phyloP scores from a whole-genome alignment of 2,797 vertebrate species.

The Toxotes lorentzi region DNA sequence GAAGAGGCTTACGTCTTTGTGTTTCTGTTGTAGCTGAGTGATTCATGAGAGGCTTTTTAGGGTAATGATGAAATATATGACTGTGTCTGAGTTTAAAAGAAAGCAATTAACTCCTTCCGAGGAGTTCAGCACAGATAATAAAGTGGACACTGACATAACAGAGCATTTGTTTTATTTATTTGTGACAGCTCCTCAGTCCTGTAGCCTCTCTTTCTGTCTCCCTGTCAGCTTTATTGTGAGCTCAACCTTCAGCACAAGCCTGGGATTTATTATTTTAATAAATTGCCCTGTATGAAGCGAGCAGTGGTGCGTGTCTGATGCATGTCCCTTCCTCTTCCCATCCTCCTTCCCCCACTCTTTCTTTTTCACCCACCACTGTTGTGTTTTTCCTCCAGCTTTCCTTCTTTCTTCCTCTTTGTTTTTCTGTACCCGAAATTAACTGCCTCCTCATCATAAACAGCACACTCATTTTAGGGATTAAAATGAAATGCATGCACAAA shows the following conservation, averaged over 20 bases:
- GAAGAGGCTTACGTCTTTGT: slow-evolving; percentile 41
- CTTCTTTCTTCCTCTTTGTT: not conserved
- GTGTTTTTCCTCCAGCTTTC: not conserved
- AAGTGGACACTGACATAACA: slow-evolving; percentile 60
- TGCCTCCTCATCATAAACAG: slow-evolving; percentile 35
- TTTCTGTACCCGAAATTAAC: slow-evolving; percentile 39
- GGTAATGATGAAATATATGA: slow-evolving; percentile 80
- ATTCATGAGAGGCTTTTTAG: slow-evolving; percentile 73
- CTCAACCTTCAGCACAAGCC: slow-evolving; percentile 70
- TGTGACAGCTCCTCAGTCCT: slow-evolving; percentile 41
- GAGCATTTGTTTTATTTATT: slow-evolving; percentile 72
- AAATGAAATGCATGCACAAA: slow-evolving; percentile 32
- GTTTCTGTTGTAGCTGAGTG: slow-evolving; percentile 52
- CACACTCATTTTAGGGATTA: not conserved
- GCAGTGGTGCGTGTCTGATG: slow-evolving; percentile 68
- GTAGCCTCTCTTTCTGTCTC: slow-evolving; percentile 46
- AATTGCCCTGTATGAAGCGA: slow-evolving; percentile 67
- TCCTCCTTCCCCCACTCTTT: slow-evolving; percentile 25
- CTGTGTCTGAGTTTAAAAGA: slow-evolving; percentile 74
- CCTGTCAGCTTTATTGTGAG: slow-evolving; percentile 75
- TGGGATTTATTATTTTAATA: slow-evolving; percentile 82
- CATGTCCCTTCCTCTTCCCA: slow-evolving; percentile 44
- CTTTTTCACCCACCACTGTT: not conserved
- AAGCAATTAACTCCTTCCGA: slow-evolving; percentile 76
- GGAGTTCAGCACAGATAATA: slow-evolving; percentile 71